Evolutionary conservation across 2,888 invertebrate genomes (phyloP).

Genomic region (Apamea epomidion): DNA sequence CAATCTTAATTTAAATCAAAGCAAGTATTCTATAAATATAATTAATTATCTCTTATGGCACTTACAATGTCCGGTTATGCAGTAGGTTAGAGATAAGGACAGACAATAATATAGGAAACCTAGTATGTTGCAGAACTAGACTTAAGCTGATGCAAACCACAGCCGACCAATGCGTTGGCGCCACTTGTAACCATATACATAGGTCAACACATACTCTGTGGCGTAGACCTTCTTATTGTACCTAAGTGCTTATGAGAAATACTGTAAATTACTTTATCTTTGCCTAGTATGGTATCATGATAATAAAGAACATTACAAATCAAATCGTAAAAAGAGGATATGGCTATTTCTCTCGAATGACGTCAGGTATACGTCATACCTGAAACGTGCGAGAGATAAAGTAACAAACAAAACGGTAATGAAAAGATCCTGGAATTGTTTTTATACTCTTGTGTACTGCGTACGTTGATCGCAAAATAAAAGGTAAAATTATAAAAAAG

Average conservation of each 20-base stretch:
- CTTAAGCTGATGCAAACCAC: slow-evolving; percentile 47
- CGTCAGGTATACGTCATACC: slow-evolving; percentile 46
- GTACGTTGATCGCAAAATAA: slow-evolving; percentile 8
- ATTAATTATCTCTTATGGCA: slow-evolving; percentile 24
- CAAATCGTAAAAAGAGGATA: slow-evolving; percentile 20
- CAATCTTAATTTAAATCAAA: slow-evolving; percentile 42
- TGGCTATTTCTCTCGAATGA: slow-evolving; percentile 44
- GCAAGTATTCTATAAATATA: slow-evolving; percentile 37
- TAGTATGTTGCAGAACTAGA: slow-evolving; percentile 32
- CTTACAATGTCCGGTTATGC: slow-evolving; percentile 26
- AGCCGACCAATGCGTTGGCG: slow-evolving; percentile 48
- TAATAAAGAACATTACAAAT: slow-evolving; percentile 29
- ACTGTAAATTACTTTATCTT: not conserved
- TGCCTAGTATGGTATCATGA: slow-evolving; percentile 16
- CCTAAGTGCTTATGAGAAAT: slow-evolving; percentile 13
- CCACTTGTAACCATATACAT: slow-evolving; percentile 57
- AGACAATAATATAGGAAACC: slow-evolving; percentile 41
- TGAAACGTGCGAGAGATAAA: slow-evolving; percentile 41
- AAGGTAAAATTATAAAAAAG: not conserved
- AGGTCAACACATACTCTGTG: slow-evolving; percentile 44
- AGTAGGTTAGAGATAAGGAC: slow-evolving; percentile 43
- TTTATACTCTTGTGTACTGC: slow-evolving; percentile 1
- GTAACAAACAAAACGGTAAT: slow-evolving; percentile 40
- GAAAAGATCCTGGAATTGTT: slow-evolving; percentile 35
- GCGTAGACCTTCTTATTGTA: slow-evolving; percentile 27